These are phyloP conservation scores for Dipodomys ordii DNA, from an alignment of 2,113 vertebrate genomes.

Conservation along the genomic window DNA sequence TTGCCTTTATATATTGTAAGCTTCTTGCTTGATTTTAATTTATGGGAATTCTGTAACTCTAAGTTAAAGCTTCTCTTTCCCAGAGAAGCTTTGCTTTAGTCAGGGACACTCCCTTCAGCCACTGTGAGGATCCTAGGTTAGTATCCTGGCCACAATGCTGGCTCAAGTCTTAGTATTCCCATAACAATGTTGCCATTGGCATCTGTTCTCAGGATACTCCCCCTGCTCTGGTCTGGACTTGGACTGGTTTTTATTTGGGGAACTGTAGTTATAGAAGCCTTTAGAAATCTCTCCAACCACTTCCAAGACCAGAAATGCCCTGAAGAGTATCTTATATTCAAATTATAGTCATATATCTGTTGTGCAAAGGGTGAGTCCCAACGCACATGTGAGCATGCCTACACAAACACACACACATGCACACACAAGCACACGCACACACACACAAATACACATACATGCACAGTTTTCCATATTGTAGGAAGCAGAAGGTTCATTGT, in stretches of 20 bases:
- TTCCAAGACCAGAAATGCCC: constrained; percentile 20
- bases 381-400: not conserved
- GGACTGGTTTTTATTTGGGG: constrained; percentile 25
- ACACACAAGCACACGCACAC: not conserved
- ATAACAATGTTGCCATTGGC: not conserved
- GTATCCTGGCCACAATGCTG: not conserved
- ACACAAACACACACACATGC: not conserved
- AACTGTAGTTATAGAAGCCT: not conserved
- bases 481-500: not conserved
- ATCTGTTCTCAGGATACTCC: not conserved
- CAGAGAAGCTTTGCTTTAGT: constrained; percentile 35
- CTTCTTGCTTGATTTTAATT: constrained; percentile 57
- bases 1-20: constrained; percentile 25
- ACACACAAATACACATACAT: not conserved
- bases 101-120: not conserved
- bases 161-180: not conserved
- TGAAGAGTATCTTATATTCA: constrained; percentile 25
- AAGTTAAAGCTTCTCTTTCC: constrained; percentile 5
- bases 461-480: not conserved
- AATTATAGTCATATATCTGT: not conserved
- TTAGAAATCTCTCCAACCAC: constrained; percentile 31
- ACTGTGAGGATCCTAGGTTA: constrained; percentile 32
- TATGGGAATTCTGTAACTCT: constrained; percentile 36
- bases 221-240: not conserved
- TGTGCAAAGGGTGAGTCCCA: not conserved